A percentile compares a stretch with the other conserved stretches of the same genome.
phyloP scores from a whole-genome alignment of 2,113 vertebrate genomes.

The Pedionomus torquatus region DNA sequence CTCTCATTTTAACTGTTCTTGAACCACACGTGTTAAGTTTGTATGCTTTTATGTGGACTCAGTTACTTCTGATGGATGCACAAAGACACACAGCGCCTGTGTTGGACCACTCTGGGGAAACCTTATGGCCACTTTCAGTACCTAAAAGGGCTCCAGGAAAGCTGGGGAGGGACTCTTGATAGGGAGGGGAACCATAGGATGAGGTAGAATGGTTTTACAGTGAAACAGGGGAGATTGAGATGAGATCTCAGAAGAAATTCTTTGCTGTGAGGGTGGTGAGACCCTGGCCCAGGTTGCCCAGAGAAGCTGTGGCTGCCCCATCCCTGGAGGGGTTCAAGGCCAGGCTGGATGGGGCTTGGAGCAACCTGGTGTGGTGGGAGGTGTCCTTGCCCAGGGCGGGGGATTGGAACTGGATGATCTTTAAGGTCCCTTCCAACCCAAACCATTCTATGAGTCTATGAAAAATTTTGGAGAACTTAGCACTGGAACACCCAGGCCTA shows the following conservation, averaged over 20 bases:
- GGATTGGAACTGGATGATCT: background rate
- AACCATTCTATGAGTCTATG: background rate
- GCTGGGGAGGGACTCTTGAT: background rate
- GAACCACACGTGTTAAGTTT: background rate
- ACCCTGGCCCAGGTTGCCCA: background rate
- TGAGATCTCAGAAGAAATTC: background rate
- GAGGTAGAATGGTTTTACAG: background rate
- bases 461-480: background rate
- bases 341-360: background rate
- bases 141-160: background rate
- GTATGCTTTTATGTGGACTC: background rate
- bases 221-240: background rate
- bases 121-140: background rate
- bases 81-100: background rate
- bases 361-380: background rate
- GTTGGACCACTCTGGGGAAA: background rate
- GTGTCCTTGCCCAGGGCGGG: background rate
- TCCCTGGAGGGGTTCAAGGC: background rate
- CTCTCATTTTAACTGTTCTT: background rate
- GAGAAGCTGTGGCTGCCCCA: background rate
- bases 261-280: background rate
- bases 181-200: background rate
- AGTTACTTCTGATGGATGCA: background rate
- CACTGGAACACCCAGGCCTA: background rate
- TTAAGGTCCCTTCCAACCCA: background rate